A percentile compares a stretch with the other conserved stretches of the same genome.
Conservation (phyloP, 2,113 vertebrate species). For the Tiliqua scincoides region DNA sequence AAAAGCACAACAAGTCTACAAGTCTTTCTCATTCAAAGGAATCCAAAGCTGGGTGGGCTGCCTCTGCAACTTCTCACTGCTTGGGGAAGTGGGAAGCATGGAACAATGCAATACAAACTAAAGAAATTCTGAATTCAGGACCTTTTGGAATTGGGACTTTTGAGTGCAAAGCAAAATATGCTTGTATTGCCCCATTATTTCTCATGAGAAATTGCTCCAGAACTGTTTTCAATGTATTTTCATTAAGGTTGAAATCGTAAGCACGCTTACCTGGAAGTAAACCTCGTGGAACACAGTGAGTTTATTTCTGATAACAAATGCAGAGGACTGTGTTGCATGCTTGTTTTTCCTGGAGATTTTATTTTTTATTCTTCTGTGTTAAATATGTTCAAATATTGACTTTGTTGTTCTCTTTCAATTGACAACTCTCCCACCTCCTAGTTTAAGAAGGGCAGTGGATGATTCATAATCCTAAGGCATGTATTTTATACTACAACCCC, state of each 20-base stretch:
- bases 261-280: too few species aligned
- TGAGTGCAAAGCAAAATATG: slow-evolving; percentile 28
- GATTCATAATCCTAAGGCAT: background rate
- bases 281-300: too few species aligned
- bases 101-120: background rate
- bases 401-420: background rate
- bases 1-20: too few species aligned
- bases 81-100: too few species aligned
- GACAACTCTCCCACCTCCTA: background rate
- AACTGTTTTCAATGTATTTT: background rate
- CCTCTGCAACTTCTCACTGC: too few species aligned
- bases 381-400: background rate
- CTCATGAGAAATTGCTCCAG: slow-evolving; percentile 35
- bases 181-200: background rate
- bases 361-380: background rate
- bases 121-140: slow-evolving; percentile 24
- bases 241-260: too few species aligned
- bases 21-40: too few species aligned
- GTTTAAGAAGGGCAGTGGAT: background rate
- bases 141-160: background rate
- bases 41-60: too few species aligned
- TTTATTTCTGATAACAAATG: too few species aligned
- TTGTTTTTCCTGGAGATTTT: background rate
- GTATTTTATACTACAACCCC: background rate
- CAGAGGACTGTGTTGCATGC: too few species aligned